Base-by-base conservation (phyloP, 2,888 invertebrate genomes). In the Acleris emargana region DNA sequence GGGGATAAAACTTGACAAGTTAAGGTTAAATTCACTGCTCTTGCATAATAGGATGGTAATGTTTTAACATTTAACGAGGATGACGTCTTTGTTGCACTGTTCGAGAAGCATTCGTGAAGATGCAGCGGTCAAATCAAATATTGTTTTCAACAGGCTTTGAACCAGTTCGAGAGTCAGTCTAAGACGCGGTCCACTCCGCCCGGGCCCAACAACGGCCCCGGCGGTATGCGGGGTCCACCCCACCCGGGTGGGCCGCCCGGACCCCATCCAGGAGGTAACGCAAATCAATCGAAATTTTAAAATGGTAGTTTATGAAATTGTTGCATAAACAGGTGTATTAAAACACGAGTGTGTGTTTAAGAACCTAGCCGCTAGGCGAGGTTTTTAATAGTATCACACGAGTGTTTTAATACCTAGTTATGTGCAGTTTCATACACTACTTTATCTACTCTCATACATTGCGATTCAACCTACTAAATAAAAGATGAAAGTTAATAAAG, bases 141-240 rank as follows among this genome's bases (percentile, higher is more conserved):
- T 77, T 80, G 62, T 72, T 62, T 71, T 64, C 68, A 67, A 67
- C 86, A 93, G 89, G 95, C 95, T 28, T 86, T 95, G 72, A 95
- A 95, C 84, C 95, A 97, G 93, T 98, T 98, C 90, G 98, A 98
- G 91, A 97, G 97, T 83, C 97, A 97, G 88, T 97, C 97, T 72
- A 97, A 97, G 93, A 97, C 97, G 38, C 94, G 97, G 71, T 96
- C 97, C 38, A 95, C 96, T 20, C 97, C 97, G 53, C 95, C 97
- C 57, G 93, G 92, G n/a, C 95, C 95, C 28, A 95, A 95, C 79
- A 93, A 93, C 70, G 32, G 32, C 1, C 93, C 93, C 25, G 93
- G 93, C 25, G 93, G 93, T 54, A 93, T 93, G 81, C 93, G 95
- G 75, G 95, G 95, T 32, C 32, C 32, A 74, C 89, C 89, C 2